Evolutionary conservation across 2,113 vertebrate genomes (phyloP).

Genomic region (Sterna hirundo): DNA sequence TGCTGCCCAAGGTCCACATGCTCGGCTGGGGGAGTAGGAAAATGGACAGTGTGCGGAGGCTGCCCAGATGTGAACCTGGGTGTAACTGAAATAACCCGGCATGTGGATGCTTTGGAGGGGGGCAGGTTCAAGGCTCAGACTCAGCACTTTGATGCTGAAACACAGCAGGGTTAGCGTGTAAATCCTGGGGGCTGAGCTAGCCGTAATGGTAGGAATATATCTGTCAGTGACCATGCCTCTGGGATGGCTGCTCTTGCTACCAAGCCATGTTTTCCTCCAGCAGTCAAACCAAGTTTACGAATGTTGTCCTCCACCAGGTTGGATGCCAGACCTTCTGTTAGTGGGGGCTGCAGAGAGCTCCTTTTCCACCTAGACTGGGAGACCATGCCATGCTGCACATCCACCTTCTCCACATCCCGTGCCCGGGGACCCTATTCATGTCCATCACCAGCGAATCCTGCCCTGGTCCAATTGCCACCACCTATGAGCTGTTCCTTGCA

Average conservation of each 20-base stretch:
- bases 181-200: background rate
- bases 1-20: background rate
- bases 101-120: background rate
- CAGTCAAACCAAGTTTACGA: background rate
- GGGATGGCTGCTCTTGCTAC: background rate
- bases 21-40: background rate
- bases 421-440: background rate
- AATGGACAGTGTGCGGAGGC: rapidly evolving
- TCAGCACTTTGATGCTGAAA: background rate
- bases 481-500: background rate
- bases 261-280: background rate
- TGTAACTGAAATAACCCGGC: background rate
- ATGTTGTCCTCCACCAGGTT: background rate
- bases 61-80: background rate
- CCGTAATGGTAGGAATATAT: too few species aligned
- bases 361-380: background rate
- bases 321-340: background rate
- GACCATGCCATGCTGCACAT: background rate
- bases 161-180: background rate
- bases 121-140: background rate
- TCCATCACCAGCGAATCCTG: background rate
- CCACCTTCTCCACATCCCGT: background rate
- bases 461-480: background rate
- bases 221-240: background rate
- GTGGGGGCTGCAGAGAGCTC: background rate